Percentiles rank a stretch among this genome's conserved stretches.
Evolutionary conservation across 1,140 invertebrate species (phyloP).

Genomic region (Papilio dardanus): DNA sequence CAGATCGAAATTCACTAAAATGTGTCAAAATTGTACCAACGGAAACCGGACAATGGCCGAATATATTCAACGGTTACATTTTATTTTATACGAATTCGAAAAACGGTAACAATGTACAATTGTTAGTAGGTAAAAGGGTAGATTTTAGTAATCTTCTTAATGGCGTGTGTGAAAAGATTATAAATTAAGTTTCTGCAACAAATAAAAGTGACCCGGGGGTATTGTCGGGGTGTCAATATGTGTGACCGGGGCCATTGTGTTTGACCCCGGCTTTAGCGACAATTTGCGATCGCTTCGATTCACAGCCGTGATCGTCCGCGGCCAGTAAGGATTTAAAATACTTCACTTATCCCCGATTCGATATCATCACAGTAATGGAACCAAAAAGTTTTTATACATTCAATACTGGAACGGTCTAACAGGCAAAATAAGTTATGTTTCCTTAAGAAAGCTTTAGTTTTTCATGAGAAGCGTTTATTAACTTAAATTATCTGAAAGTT

Average conservation of each 20-base stretch:
- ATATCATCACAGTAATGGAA: slow-evolving; percentile 48
- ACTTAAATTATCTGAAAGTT: too few species aligned
- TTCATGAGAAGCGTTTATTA: too few species aligned
- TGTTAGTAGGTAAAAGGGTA: slow-evolving; percentile 79
- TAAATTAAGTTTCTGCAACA: slow-evolving; percentile 82
- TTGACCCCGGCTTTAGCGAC: slow-evolving; percentile 75
- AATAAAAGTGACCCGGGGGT: slow-evolving; percentile 80
- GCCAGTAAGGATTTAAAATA: slow-evolving; percentile 58
- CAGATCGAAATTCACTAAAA: slow-evolving; percentile 67
- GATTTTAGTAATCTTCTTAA: slow-evolving; percentile 81
- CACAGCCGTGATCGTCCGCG: slow-evolving; percentile 63
- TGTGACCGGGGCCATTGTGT: slow-evolving; percentile 78
- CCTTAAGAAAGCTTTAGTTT: too few species aligned
- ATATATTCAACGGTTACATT: slow-evolving; percentile 62
- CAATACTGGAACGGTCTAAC: background rate
- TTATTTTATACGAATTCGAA: slow-evolving; percentile 64
- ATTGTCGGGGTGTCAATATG: slow-evolving; percentile 79
- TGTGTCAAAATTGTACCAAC: slow-evolving; percentile 74
- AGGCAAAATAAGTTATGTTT: background rate
- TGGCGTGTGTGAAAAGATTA: slow-evolving; percentile 82
- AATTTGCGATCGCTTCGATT: slow-evolving; percentile 73
- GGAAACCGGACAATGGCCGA: slow-evolving; percentile 60
- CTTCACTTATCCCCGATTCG: slow-evolving; percentile 48
- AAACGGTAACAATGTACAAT: slow-evolving; percentile 79
- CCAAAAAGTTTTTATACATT: slow-evolving; percentile 21